Base-by-base conservation (phyloP, 2,113 vertebrate genomes). In the Elanus axillaris region DNA sequence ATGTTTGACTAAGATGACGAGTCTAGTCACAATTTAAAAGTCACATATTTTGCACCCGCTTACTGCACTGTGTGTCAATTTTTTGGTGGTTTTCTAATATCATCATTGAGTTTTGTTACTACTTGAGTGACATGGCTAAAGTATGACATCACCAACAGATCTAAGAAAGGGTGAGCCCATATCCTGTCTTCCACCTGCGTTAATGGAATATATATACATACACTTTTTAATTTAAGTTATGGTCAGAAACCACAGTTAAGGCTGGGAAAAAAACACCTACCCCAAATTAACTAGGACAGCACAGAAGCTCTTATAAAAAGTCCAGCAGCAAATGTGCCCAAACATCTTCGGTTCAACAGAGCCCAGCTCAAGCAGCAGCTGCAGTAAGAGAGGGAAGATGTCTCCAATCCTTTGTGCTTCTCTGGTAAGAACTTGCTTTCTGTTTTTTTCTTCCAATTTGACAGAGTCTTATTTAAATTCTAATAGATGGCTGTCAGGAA, bases 281-380 rank as follows among this genome's bases (percentile, higher is more conserved):
- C 92, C 26, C 69, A 60, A 7, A 38, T 42, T 62, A 88, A 89
- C 60, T 89, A 89, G 83, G 90, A 62, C 95, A 91, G 42, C 66
- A 42, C 47, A 90, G 64, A 66, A 96, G 55, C 64, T 43, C 63
- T 81, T 96, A 96, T 96, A 97, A 96, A 96, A 94, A 52, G 71
- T 85, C 84, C 81, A 90, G n/a, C 68, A 76, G 55, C 68, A 77
- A 45, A 43, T 4, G 20, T 72, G 53, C 47, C 56, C 62, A 88
- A 73, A 88, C 67, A 96, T 10, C 52, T 62, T 67, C 88, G 62
- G n/a, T 16, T 87, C 38, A 4, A 59, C 67, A 64, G 40, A 92
- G 13, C 58, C 38, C 74, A 34, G 48, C 43, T 45, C 18, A 29
- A 88, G 63, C 67, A 86, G 15, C 79, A 81, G 78, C 47, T 5